Evolutionary conservation across 30 jellyfish, hydroid and myxozoan genomes (phyloP).

Genomic region (Catostylus mosaicus): DNA sequence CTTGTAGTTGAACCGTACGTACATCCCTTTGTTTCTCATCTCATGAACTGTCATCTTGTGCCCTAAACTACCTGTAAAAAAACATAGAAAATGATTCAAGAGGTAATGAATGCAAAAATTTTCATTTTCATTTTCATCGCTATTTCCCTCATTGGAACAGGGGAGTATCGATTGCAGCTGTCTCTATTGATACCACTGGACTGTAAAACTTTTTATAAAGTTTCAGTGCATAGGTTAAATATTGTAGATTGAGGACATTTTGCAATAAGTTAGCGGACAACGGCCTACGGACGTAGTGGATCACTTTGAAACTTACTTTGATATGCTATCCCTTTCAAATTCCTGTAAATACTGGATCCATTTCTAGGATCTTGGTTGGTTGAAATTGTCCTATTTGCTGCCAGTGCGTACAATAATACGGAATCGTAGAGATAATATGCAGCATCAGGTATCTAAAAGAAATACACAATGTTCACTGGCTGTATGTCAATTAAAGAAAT

Average conservation of each 20-base stretch:
- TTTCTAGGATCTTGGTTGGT: slow-evolving; percentile 21
- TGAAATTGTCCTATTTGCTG: slow-evolving; percentile 75
- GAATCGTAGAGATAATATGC: slow-evolving; percentile 90
- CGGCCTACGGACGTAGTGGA: no score
- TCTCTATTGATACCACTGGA: no score
- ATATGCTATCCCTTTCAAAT: slow-evolving; percentile 42
- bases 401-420: slow-evolving; percentile 77
- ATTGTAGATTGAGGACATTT: no score
- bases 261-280: no score
- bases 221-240: no score
- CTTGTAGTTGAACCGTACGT: slow-evolving; percentile 48
- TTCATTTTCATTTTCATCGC: no score
- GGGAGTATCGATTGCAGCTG: no score
- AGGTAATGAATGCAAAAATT: not conserved
- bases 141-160: no score
- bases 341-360: slow-evolving; percentile 55
- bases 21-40: slow-evolving; percentile 53
- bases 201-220: no score
- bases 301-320: no score
- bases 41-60: slow-evolving; percentile 64
- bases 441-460: slow-evolving; percentile 71
- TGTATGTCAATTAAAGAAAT: not conserved
- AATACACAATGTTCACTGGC: not conserved
- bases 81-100: not conserved
- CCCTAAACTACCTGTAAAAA: slow-evolving; percentile 79